A percentile compares a stretch with the other conserved stretches of the same genome.
phyloP scores from a whole-genome alignment of 2,113 vertebrate species.

The Eonycteris spelaea region DNA sequence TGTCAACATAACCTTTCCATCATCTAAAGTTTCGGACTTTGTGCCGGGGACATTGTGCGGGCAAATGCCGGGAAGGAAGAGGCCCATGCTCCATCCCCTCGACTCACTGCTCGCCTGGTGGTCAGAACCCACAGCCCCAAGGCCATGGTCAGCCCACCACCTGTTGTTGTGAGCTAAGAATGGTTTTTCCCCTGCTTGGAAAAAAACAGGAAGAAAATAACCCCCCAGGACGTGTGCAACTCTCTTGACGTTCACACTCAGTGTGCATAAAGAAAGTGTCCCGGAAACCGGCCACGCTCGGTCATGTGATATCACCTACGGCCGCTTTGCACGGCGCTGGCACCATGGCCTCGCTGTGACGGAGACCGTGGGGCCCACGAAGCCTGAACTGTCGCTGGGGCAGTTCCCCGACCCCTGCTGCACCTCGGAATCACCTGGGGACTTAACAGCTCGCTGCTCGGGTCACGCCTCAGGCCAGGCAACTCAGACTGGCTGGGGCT shows the following conservation, averaged over 20 bases:
- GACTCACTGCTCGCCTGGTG: background rate
- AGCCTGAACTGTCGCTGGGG: background rate
- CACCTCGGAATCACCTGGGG: background rate
- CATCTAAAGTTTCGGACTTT: background rate
- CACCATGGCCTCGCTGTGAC: accelerated
- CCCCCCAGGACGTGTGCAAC: background rate
- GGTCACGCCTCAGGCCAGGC: background rate
- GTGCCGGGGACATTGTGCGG: background rate
- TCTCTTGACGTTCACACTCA: background rate
- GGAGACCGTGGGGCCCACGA: accelerated
- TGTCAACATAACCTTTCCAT: background rate
- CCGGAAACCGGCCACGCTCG: accelerated
- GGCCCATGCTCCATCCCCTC: background rate
- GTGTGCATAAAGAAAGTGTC: background rate
- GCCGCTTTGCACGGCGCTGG: background rate
- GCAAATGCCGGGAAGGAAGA: background rate
- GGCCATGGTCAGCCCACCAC: accelerated
- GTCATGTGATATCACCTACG: accelerated
- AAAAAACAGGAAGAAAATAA: background rate
- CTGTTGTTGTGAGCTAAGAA: background rate
- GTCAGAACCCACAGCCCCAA: background rate
- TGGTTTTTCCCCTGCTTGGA: background rate
- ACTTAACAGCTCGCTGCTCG: background rate
- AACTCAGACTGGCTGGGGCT: accelerated
- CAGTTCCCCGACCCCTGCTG: background rate